Base-by-base conservation (phyloP, 2,888 invertebrate species). In the Trichogramma evanescens region DNA sequence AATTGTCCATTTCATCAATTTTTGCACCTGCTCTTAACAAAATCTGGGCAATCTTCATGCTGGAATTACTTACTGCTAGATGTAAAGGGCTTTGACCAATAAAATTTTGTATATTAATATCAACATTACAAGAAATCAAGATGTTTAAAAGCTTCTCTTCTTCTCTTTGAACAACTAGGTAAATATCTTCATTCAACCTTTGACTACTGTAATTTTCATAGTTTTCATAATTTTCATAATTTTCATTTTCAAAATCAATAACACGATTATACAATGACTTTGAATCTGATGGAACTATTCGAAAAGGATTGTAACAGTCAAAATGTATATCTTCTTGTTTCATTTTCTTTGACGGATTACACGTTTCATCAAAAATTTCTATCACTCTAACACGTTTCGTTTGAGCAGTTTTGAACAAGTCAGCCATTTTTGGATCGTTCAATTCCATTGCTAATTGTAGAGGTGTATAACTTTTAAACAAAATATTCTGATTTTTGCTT, bases 391-490 rank as follows among this genome's bases (percentile, higher is more conserved):
- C 26, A 26, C 26, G 26, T 26, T 26, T 26, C 26, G 26, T 26
- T 26, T 26, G 26, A 26, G 26, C 26, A 26, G 26, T 26, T 26
- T 26, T 1, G 8, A 62, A 48, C 40, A 59, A 50, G 10, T 56
- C 40, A 38, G 51, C 26, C 9, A 59, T 54, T 39, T 50, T 49
- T 41, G 39, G 2, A 41, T 54, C 13, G 9, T 51, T 10, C 3
- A 51, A 26, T 59, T 49, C 45, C 7, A 50, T 7, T 10, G 62
- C 62, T 42, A 62, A n/a, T 42, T 62, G 62, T 13, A 62, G 50
- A 8, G 62, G 49, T 13, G 26, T 46, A 48, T 48, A 62, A 8
- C 43, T 26, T 44, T 51, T 13, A 46, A 51, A 54, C 9, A 39
- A 5, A 26, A 57, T 40, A 10, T 5, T 10, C 8, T 42, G 6